Conservation (phyloP, 2,113 vertebrate species). For the Verasper variegatus region DNA sequence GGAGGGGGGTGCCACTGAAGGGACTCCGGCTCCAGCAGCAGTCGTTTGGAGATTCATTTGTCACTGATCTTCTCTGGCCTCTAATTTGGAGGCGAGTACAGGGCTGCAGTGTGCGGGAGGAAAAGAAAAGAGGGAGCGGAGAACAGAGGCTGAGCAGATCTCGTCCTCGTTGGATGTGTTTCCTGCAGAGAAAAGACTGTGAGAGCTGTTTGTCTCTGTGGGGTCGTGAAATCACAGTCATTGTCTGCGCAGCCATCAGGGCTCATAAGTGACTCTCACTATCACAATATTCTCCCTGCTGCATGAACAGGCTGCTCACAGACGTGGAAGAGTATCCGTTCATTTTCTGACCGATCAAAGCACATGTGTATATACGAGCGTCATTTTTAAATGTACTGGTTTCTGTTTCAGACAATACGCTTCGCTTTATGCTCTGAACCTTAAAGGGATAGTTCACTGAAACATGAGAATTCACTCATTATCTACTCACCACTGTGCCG, state of each 20-base stretch:
- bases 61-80: conserved; percentile 54
- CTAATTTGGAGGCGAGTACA: conserved; percentile 63
- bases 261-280: conserved; percentile 55
- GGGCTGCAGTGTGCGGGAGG: conserved; percentile 19
- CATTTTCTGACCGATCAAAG: neutral
- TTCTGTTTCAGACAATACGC: neutral
- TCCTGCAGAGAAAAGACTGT: conserved; percentile 34
- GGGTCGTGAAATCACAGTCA: conserved; percentile 44
- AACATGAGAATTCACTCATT: too few species aligned
- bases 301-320: conserved; percentile 47
- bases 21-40: conserved; percentile 38
- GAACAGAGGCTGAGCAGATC: conserved; percentile 23
- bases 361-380: neutral
- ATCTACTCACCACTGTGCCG: too few species aligned
- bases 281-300: conserved; percentile 52
- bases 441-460: too few species aligned
- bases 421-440: neutral
- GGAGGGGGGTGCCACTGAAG: conserved; percentile 28
- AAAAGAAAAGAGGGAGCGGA: conserved; percentile 8
- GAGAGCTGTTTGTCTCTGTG: conserved; percentile 39
- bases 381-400: too few species aligned
- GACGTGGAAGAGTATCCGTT: conserved; percentile 28
- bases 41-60: conserved; percentile 41
- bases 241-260: conserved; percentile 42
- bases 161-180: conserved; percentile 20